These are phyloP conservation scores for Drosophila murphyi DNA, from an alignment of 1,140 invertebrate species.

Conservation along the genomic window DNA sequence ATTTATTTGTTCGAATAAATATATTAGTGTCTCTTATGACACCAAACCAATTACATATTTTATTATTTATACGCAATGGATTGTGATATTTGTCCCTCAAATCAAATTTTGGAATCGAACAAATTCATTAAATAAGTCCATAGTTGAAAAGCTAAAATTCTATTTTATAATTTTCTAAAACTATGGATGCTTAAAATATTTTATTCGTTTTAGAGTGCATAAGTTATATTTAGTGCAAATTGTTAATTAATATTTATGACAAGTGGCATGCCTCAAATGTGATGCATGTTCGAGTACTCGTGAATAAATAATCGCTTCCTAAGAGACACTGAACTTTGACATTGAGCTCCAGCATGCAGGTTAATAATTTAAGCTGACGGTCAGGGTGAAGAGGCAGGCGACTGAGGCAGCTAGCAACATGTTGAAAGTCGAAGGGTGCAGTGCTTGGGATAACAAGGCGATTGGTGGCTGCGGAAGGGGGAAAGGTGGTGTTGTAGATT, in stretches of 20 bases:
- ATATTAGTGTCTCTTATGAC: too few species aligned
- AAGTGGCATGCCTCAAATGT: constrained; percentile 51
- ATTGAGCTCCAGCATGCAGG: constrained; percentile 50
- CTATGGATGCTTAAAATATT: too few species aligned
- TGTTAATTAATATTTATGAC: constrained; percentile 70
- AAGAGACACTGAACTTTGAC: constrained; percentile 46
- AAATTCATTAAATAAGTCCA: too few species aligned
- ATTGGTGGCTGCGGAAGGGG: too few species aligned
- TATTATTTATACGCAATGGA: not conserved
- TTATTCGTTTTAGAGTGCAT: constrained; percentile 26
- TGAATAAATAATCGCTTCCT: constrained; percentile 45
- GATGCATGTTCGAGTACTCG: constrained; percentile 48
- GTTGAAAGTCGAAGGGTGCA: not conserved
- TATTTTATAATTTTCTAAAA: too few species aligned
- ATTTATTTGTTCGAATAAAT: not conserved
- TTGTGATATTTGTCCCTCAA: too few species aligned
- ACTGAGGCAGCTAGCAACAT: not conserved
- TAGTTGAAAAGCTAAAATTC: too few species aligned
- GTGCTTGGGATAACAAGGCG: not conserved
- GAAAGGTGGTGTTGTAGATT: constrained; percentile 3
- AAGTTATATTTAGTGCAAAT: constrained; percentile 57
- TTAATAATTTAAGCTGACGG: constrained; percentile 55
- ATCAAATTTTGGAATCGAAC: too few species aligned
- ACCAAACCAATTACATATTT: too few species aligned
- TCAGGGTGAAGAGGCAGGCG: not conserved